phyloP scores from a whole-genome alignment of 2,888 invertebrate genomes.

The Hoplodrina blanda region DNA sequence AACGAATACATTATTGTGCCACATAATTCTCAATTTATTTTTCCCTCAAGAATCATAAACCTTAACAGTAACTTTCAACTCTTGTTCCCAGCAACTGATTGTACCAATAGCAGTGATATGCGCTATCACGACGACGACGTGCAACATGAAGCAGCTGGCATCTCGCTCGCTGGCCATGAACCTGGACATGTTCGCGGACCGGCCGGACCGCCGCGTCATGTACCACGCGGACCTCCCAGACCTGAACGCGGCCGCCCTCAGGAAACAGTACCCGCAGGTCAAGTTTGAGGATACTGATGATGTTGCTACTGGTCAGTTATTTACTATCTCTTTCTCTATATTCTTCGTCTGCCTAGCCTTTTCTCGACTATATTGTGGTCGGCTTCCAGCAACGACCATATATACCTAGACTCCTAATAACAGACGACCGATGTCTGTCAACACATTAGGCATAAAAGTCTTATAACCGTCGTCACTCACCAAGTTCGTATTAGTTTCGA shows the following conservation, averaged over 20 bases:
- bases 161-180: constrained; percentile 49
- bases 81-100: constrained; percentile 73
- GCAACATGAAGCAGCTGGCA: constrained; percentile 35
- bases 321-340: neutral
- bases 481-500: no score
- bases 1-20: no score
- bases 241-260: neutral
- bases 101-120: constrained; percentile 71
- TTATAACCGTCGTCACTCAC: no score
- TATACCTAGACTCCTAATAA: no score
- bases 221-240: constrained; percentile 45
- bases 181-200: constrained; percentile 68
- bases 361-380: no score
- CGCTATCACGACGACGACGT: constrained; percentile 60
- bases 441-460: no score
- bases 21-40: no score
- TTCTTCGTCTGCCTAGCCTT: no score
- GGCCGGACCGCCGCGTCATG: constrained; percentile 65
- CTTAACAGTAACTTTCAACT: no score
- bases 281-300: constrained; percentile 20
- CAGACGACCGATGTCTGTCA: no score
- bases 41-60: no score
- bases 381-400: no score
- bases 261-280: constrained; percentile 14
- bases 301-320: constrained; percentile 30